Conservation (phyloP, 2,888 invertebrate species). For the Drosophila subsilvestris region DNA sequence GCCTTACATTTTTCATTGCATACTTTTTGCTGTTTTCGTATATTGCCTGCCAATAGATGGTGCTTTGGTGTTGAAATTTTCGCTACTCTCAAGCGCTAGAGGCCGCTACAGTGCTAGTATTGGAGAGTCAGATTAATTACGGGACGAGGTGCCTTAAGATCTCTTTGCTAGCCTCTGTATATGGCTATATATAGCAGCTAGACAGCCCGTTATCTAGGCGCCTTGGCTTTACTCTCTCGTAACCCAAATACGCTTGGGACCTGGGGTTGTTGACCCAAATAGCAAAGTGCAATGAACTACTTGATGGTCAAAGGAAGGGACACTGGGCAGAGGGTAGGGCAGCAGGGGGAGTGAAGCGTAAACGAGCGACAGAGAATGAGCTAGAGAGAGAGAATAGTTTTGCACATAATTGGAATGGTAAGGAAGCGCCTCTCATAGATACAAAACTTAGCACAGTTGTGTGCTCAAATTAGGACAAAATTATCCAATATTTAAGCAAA, state of each 20-base stretch:
- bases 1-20: constrained; percentile 46
- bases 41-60: background rate
- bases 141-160: background rate
- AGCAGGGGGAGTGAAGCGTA: constrained; percentile 24
- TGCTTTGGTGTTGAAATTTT: background rate
- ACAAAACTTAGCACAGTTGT: constrained; percentile 1
- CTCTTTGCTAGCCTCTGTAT: background rate
- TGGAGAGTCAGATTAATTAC: too few relatives aligned
- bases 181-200: background rate
- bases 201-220: background rate
- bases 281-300: constrained; percentile 83
- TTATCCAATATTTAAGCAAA: background rate
- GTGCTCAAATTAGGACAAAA: background rate
- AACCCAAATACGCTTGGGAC: constrained; percentile 74
- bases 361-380: constrained; percentile 20
- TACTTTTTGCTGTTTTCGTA: constrained; percentile 58
- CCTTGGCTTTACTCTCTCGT: constrained; percentile 33
- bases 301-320: constrained; percentile 50
- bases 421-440: background rate
- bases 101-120: background rate
- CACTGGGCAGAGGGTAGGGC: background rate
- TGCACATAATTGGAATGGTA: too few relatives aligned
- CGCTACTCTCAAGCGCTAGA: background rate
- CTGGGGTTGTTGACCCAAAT: constrained; percentile 84
- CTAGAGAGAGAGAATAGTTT: background rate